Conservation (phyloP, 2,113 vertebrate genomes). For the Pteruthius melanotis region DNA sequence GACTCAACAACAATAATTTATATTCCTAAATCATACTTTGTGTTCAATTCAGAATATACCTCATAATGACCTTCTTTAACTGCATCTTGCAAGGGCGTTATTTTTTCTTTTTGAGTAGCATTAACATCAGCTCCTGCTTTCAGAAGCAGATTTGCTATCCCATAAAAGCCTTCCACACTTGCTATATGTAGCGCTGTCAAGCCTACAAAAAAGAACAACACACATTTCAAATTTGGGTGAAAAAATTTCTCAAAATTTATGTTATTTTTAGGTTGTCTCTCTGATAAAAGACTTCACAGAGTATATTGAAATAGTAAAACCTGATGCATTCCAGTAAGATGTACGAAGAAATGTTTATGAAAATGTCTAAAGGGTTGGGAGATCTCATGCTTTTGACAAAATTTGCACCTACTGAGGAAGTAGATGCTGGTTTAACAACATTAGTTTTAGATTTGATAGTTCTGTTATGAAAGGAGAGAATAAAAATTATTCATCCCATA, state of each 20-base stretch:
- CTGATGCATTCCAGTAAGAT: neutral
- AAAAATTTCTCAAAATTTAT: neutral
- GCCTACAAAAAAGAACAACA: conserved; percentile 60
- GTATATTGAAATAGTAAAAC: neutral
- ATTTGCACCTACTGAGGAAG: neutral
- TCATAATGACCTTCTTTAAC: conserved; percentile 68
- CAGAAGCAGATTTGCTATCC: conserved; percentile 67
- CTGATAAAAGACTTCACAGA: neutral
- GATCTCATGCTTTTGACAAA: neutral
- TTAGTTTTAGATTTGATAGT: neutral
- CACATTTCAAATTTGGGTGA: neutral
- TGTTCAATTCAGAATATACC: conserved; percentile 55
- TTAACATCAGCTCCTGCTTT: conserved; percentile 80
- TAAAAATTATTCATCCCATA: neutral
- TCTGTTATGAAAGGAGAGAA: neutral
- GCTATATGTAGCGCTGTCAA: conserved; percentile 82
- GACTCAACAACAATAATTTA: neutral
- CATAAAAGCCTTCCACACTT: conserved; percentile 61
- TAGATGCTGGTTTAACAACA: neutral
- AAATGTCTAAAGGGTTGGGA: neutral
- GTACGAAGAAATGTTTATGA: neutral
- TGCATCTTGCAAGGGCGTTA: conserved; percentile 81
- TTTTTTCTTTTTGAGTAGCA: conserved; percentile 56
- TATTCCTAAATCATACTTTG: neutral
- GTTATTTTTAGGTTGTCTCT: neutral